A percentile compares a stretch with the other conserved stretches of the same genome.
Conservation (phyloP, 2,113 vertebrate species). For the Montifringilla adamsi region DNA sequence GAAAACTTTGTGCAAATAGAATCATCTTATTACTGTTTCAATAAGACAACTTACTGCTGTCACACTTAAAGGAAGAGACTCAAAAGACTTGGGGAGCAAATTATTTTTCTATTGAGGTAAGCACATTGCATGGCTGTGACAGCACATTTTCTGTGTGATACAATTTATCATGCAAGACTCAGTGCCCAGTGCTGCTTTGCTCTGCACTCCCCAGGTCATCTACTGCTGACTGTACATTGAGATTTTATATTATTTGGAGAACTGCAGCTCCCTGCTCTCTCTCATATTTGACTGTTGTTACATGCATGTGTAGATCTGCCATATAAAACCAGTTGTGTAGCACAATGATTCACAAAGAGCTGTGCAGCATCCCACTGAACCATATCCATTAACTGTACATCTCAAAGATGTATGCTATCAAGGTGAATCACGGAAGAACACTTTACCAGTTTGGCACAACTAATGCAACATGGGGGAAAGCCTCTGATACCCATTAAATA, state of each 20-base stretch:
- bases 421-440: background rate
- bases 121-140: background rate
- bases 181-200: accelerated
- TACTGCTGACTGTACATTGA: background rate
- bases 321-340: background rate
- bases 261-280: accelerated
- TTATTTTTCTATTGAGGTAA: background rate
- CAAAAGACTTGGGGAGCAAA: background rate
- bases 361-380: background rate
- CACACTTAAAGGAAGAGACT: background rate
- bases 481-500: background rate
- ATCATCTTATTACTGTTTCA: background rate
- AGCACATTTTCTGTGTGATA: background rate
- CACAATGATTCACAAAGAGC: background rate
- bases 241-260: background rate
- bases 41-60: background rate
- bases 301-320: background rate
- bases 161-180: accelerated
- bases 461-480: background rate
- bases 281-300: background rate
- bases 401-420: background rate
- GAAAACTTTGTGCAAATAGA: background rate
- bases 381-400: background rate
- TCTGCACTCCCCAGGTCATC: background rate
- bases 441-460: background rate